Evolutionary conservation across 2,888 invertebrate genomes (phyloP), one percentile per base, ranked within the genome.

Genomic region (Ormyrus rosae): DNA sequence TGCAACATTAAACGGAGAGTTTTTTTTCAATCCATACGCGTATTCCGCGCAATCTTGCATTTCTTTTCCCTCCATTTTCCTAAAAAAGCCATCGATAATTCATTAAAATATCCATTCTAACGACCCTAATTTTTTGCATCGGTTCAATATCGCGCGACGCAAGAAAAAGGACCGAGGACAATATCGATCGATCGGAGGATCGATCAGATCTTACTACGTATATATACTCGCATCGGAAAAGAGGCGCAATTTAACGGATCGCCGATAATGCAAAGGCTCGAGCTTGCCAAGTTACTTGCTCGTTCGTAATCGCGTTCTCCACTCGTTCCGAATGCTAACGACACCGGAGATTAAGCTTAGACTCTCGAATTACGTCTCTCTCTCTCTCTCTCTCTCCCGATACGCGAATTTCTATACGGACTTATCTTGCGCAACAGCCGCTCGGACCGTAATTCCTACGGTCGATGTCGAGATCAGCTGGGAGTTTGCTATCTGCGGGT

Each of bases 211-310:
- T 4, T 34, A 4, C 34, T 34, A 34, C 34, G 4, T 34, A 19
- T 34, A 19, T 34, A 34, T 34, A 34, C 34, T 34, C 34, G 48
- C 45, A 60, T 46, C 61, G 6, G 19, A 10, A 61, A 60, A 34
- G 9, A 11, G 19, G 50, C 61, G 9, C 50, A 65, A 71, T 78
- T 78, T 78, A 70, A 71, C 71, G 78, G 71, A 19, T 65, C 71
- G 58, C n/a, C 64, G 48, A 46, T 61, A 77, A 64, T 64, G 65
- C 55, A 73, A 56, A 65, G 48, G 34, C 51, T 6, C 34, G n/a
- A 53, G 11, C 8, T 65, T 65, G n/a, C 9, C 11, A 7, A 34
- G 9, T 50, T 64, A n/a, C 48, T 2, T 53, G 2, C n/a, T 50
- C 13, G 48, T 34, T 2, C 19, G 34, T 10, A 11, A 58, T 13